phyloP scores from a whole-genome alignment of 2,797 vertebrate species.

The Urophycis tenuis region DNA sequence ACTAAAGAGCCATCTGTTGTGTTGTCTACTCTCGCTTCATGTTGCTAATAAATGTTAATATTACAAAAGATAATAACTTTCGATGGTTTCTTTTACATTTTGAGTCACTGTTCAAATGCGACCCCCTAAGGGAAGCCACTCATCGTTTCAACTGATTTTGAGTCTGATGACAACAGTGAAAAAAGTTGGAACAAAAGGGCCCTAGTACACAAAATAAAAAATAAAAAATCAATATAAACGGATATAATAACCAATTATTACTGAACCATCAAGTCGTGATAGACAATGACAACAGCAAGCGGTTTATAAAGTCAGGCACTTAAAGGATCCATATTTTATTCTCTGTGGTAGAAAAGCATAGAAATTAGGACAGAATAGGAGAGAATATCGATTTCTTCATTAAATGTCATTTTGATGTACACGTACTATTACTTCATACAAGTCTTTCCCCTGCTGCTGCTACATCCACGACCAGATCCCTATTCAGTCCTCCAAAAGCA shows the following conservation, averaged over 20 bases:
- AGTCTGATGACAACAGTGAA: neutral
- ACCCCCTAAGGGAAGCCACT: neutral
- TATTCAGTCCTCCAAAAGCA: slow-evolving; percentile 57
- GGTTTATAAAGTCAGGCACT: slow-evolving; percentile 88
- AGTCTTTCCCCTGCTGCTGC: slow-evolving; percentile 55
- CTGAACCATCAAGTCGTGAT: neutral
- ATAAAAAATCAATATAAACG: neutral
- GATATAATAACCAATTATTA: neutral
- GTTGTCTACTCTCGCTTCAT: neutral
- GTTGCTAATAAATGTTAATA: neutral
- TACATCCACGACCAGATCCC: slow-evolving; percentile 60
- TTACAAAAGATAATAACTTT: neutral
- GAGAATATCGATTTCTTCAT: slow-evolving; percentile 80
- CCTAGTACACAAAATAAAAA: neutral
- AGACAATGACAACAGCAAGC: slow-evolving; percentile 46
- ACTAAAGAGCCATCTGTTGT: neutral
- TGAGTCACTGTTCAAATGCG: neutral
- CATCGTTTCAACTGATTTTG: neutral
- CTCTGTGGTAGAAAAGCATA: slow-evolving; percentile 91
- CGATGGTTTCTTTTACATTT: neutral
- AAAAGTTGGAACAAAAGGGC: neutral
- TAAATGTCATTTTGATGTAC: slow-evolving; percentile 76
- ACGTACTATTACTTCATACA: slow-evolving; percentile 77
- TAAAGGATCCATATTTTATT: slow-evolving; percentile 95
- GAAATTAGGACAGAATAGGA: slow-evolving; percentile 72